Evolutionary conservation across 2,113 vertebrate genomes (phyloP).

Genomic region (Corythoichthys intestinalis): DNA sequence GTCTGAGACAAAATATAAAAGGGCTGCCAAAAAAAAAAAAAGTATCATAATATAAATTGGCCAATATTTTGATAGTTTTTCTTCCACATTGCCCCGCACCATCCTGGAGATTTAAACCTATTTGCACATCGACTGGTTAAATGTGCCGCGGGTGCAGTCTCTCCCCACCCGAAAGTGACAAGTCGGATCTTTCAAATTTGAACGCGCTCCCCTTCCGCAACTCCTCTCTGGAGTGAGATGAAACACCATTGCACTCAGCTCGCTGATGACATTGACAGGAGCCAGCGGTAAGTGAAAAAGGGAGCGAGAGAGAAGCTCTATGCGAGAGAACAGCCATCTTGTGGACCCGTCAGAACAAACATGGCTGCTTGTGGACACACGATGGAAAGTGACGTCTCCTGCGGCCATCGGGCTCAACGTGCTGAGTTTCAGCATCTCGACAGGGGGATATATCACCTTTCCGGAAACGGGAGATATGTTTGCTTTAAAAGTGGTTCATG

Average conservation of each 20-base stretch:
- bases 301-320: neutral
- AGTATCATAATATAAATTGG: too few species aligned
- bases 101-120: neutral
- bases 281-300: conserved; percentile 37
- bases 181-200: conserved; percentile 32
- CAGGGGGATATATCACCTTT: conserved; percentile 10
- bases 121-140: neutral
- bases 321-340: conserved; percentile 35
- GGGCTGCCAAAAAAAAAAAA: too few species aligned
- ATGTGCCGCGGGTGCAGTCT: neutral
- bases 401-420: conserved; percentile 36
- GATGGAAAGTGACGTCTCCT: conserved; percentile 53
- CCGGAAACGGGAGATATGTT: conserved; percentile 22
- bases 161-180: neutral
- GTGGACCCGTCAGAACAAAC: conserved; percentile 52
- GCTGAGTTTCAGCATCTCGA: conserved; percentile 35
- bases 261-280: conserved; percentile 51
- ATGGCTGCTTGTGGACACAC: conserved; percentile 43
- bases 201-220: conserved; percentile 12
- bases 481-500: conserved; percentile 41
- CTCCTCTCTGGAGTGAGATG: conserved; percentile 39
- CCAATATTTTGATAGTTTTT: too few species aligned
- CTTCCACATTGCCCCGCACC: too few species aligned
- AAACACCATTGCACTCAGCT: conserved; percentile 45
- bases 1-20: too few species aligned